Conservation (phyloP, 2,797 vertebrate species). For the Danio choprae region DNA sequence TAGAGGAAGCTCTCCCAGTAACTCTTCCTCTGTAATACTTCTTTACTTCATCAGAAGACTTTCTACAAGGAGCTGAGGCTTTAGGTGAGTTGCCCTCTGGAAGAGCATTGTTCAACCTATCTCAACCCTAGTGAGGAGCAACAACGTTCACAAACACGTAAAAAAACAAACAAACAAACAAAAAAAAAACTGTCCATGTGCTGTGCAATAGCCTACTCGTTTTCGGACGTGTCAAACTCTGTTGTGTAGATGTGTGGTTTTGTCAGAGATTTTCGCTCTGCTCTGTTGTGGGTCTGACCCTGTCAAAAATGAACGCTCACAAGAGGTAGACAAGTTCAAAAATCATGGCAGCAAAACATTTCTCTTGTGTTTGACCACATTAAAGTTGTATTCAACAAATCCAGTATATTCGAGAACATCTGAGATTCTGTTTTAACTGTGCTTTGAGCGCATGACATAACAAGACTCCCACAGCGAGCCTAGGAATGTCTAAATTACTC, state of each 20-base stretch:
- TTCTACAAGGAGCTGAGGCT: constrained; percentile 3
- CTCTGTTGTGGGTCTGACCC: constrained; percentile 57
- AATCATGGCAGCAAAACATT: constrained; percentile 36
- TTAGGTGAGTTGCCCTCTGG: constrained; percentile 26
- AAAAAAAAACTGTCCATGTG: not conserved
- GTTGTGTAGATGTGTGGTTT: constrained; percentile 49
- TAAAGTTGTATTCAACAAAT: constrained; percentile 47
- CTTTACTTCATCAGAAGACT: constrained; percentile 16
- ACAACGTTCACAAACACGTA: constrained; percentile 6
- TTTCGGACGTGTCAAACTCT: constrained; percentile 47
- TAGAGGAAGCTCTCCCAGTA: not conserved
- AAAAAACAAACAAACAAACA: not conserved
- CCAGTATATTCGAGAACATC: constrained; percentile 23
- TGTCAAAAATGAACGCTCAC: constrained; percentile 35
- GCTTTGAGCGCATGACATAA: constrained; percentile 18
- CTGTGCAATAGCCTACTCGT: constrained; percentile 37
- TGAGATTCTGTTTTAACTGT: constrained; percentile 32
- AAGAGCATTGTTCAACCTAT: constrained; percentile 16
- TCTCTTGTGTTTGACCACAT: constrained; percentile 39
- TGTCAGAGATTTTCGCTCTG: constrained; percentile 37
- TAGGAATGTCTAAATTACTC: not conserved
- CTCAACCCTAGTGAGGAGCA: constrained; percentile 4
- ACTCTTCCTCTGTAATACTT: constrained; percentile 14
- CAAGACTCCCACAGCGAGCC: constrained; percentile 1
- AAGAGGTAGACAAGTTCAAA: constrained; percentile 35